Conservation (phyloP, 2,888 invertebrate genomes). For the Eilema caniola region DNA sequence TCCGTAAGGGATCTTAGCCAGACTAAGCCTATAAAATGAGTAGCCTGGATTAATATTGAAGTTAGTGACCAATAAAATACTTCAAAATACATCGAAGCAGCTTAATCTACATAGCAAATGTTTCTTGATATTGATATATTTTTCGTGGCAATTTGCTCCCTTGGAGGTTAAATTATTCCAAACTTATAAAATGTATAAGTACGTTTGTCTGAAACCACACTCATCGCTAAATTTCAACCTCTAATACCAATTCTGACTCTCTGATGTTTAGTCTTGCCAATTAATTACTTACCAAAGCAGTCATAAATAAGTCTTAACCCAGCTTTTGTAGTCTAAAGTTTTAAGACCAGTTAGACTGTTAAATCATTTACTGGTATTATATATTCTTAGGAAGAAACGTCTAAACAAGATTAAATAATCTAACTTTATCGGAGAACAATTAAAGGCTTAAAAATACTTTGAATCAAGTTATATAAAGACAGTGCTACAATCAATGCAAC, state of each 20-base stretch:
- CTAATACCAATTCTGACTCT: conserved; percentile 21
- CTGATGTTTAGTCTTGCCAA: conserved; percentile 37
- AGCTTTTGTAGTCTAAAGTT: conserved; percentile 39
- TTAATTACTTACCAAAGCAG: conserved; percentile 36
- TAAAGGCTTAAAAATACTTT: neutral
- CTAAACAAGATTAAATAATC: conserved; percentile 36
- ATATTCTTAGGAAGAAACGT: conserved; percentile 32
- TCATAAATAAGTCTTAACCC: conserved; percentile 52
- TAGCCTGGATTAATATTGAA: no score
- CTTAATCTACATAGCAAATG: no score
- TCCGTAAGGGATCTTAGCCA: no score
- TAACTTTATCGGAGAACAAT: conserved; percentile 23
- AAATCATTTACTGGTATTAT: conserved; percentile 47
- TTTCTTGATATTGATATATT: no score
- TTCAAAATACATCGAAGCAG: no score
- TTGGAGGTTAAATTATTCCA: neutral
- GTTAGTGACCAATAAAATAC: no score
- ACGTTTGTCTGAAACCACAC: neutral
- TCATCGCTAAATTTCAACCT: neutral
- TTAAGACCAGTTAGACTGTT: conserved; percentile 34
- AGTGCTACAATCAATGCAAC: no score
- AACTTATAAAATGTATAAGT: neutral
- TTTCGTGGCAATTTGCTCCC: no score
- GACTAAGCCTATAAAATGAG: no score
- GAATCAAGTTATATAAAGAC: neutral